phyloP scores from a whole-genome alignment of 1,140 invertebrate genomes.

The Drosophila sp. region DNA sequence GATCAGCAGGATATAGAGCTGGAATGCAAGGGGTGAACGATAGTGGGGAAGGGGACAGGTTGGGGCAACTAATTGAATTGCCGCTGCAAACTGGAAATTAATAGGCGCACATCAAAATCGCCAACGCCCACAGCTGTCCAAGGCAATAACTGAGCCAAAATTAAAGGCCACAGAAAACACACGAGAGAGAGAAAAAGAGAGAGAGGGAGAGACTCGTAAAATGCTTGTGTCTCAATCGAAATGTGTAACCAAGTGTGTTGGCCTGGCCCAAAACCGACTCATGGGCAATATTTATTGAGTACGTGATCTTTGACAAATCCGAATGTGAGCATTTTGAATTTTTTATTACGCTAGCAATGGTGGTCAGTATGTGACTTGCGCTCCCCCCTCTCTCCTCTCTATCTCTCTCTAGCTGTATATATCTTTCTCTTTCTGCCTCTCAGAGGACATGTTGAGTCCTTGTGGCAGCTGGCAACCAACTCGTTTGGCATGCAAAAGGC shows the following conservation, averaged over 20 bases:
- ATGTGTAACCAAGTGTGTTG: conserved; percentile 25
- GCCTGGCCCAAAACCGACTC: conserved; percentile 57
- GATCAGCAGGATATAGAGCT: conserved; percentile 10
- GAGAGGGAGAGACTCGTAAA: no score
- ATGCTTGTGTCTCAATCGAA: background rate
- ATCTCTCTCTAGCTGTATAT: no score
- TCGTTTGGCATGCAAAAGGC: conserved; percentile 76
- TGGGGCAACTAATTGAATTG: conserved; percentile 76
- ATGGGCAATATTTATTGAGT: conserved; percentile 83
- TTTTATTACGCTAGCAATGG: conserved; percentile 66
- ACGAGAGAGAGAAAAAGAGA: conserved; percentile 14
- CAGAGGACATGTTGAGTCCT: conserved; percentile 6
- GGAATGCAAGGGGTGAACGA: no score
- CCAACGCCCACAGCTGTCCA: conserved; percentile 60
- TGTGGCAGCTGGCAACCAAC: conserved; percentile 63
- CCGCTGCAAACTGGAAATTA: conserved; percentile 72
- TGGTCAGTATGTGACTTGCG: conserved; percentile 50
- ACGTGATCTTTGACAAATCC: conserved; percentile 80
- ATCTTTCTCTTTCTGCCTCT: background rate
- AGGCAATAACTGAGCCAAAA: conserved; percentile 54
- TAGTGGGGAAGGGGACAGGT: background rate
- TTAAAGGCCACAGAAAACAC: conserved; percentile 57
- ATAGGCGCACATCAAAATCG: conserved; percentile 77
- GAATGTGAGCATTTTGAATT: conserved; percentile 82
- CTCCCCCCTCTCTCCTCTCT: conserved; percentile 15